These are phyloP conservation scores for Pholis gunnellus DNA, from an alignment of 2,113 vertebrate genomes.

Conservation along the genomic window DNA sequence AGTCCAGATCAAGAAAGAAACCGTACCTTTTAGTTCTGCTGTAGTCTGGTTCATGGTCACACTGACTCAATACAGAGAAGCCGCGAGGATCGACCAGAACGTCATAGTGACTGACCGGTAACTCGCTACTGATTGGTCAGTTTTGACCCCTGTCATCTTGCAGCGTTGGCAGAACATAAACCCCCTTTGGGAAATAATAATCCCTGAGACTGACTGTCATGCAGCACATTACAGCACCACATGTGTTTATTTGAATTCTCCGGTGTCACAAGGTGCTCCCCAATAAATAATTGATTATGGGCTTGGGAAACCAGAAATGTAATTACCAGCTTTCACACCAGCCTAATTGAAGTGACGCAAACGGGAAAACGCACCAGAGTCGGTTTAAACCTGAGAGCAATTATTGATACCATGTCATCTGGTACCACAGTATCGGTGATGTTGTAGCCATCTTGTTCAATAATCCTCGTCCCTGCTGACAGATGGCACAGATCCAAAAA, in stretches of 20 bases:
- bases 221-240: neutral
- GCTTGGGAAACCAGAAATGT: neutral
- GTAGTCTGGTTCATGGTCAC: neutral
- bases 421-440: neutral
- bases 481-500: neutral
- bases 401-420: neutral
- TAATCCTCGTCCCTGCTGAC: constrained; percentile 17
- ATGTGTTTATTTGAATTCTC: neutral
- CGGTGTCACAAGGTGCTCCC: neutral
- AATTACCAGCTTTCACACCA: neutral
- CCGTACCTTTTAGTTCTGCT: neutral
- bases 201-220: neutral
- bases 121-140: neutral
- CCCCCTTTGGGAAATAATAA: neutral
- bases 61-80: neutral
- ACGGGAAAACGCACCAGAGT: neutral
- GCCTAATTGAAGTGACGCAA: neutral
- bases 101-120: neutral
- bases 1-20: neutral
- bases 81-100: neutral
- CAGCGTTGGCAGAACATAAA: neutral
- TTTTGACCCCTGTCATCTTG: neutral
- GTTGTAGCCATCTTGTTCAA: neutral
- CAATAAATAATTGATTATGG: neutral
- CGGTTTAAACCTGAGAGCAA: neutral